Conservation (phyloP, 1,140 invertebrate species). For the Drosophila teissieri region DNA sequence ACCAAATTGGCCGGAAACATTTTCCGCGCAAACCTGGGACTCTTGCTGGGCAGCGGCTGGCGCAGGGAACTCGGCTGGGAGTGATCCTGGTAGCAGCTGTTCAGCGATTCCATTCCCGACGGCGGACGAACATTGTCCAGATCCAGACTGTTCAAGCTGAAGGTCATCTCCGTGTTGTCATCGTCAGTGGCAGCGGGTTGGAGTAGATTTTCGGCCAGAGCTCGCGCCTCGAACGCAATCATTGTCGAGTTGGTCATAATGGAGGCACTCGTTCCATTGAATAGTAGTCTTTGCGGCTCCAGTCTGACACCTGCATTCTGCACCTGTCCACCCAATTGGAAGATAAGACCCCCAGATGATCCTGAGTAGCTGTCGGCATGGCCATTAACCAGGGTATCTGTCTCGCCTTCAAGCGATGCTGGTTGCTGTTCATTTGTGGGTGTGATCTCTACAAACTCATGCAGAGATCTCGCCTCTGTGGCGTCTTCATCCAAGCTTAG, state of each 20-base stretch:
- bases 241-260: constrained; percentile 88
- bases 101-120: constrained; percentile 88
- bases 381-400: constrained; percentile 52
- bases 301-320: constrained; percentile 54
- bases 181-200: constrained; percentile 33
- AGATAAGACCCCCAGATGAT: constrained; percentile 58
- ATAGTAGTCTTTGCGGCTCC: constrained; percentile 50
- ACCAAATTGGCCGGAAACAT: constrained; percentile 88
- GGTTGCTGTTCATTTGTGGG: constrained; percentile 67
- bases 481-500: constrained; percentile 86
- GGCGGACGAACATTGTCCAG: constrained; percentile 92
- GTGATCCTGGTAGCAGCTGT: constrained; percentile 68
- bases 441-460: constrained; percentile 60
- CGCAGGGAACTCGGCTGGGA: constrained; percentile 71
- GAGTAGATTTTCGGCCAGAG: constrained; percentile 88
- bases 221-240: constrained; percentile 90
- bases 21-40: constrained; percentile 86
- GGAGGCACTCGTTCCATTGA: constrained; percentile 69
- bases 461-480: constrained; percentile 55
- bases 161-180: constrained; percentile 85
- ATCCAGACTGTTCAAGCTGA: constrained; percentile 88
- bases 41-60: constrained; percentile 76
- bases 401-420: constrained; percentile 58
- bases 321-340: constrained; percentile 79
- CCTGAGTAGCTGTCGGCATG: constrained; percentile 6